These are phyloP conservation scores for Mirounga angustirostris DNA, from an alignment of 2,113 vertebrate genomes.

Conservation along the genomic window DNA sequence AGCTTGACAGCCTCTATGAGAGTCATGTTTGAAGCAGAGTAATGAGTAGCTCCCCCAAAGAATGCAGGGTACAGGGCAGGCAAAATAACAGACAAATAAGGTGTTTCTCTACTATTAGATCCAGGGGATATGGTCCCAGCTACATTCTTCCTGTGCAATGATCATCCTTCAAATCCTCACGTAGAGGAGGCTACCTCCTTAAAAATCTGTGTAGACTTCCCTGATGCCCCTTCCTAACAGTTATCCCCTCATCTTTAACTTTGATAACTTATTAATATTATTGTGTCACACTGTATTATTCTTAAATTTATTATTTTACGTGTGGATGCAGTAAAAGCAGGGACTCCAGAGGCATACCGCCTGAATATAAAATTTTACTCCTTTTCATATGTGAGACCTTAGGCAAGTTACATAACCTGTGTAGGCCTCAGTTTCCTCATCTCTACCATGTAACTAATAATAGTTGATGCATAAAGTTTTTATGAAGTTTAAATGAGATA, in stretches of 20 bases:
- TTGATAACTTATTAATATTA: neutral
- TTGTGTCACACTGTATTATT: neutral
- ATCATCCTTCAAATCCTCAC: neutral
- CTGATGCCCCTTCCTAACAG: neutral
- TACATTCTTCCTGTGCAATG: neutral
- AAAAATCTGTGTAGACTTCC: neutral
- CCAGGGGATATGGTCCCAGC: neutral
- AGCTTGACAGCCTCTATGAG: neutral
- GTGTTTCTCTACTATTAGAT: neutral
- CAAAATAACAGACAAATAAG: neutral
- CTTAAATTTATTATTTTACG: slow-evolving; percentile 7
- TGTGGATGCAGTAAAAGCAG: neutral
- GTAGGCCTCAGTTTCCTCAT: neutral
- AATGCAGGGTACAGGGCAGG: neutral
- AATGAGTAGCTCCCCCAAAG: neutral
- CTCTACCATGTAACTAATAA: neutral
- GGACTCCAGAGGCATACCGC: neutral
- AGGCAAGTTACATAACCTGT: neutral
- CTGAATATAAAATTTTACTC: neutral
- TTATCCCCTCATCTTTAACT: neutral
- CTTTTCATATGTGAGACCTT: neutral
- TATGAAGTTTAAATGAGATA: neutral
- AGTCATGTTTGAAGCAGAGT: neutral
- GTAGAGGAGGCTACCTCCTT: neutral
- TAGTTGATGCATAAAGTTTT: slow-evolving; percentile 17